Conservation (phyloP, 37 sponge, comb jelly and placozoan species). For the Ianthella basta region DNA sequence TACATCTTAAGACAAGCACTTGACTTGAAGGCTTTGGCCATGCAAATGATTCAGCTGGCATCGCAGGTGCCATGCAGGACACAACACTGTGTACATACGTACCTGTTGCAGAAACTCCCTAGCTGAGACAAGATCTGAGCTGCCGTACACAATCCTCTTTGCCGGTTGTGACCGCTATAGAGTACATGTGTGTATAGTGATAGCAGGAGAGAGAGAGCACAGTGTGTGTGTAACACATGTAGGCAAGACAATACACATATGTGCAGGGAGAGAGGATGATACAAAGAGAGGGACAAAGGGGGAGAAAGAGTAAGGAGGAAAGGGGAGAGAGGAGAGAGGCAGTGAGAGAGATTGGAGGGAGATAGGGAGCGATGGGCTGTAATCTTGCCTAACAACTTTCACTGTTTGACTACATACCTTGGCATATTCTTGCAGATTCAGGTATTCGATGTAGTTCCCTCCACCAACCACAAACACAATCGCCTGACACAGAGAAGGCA, state of each 20-base stretch:
- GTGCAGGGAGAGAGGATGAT: not conserved
- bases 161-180: constrained; percentile 35
- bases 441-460: constrained; percentile 97
- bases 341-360: no score
- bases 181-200: not conserved
- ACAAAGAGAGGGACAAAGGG: not conserved
- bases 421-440: constrained; percentile 85
- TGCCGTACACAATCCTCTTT: constrained; percentile 80
- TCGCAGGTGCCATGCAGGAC: not conserved
- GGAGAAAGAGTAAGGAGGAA: not conserved
- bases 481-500: constrained; percentile 57
- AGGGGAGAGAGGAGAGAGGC: no score
- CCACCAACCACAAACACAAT: constrained; percentile 97
- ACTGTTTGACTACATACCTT: constrained; percentile 18
- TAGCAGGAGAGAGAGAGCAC: no score
- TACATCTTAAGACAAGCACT: no score
- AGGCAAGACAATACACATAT: no score
- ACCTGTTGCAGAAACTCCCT: constrained; percentile 80
- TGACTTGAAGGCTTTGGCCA: no score
- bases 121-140: constrained; percentile 77
- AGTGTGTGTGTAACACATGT: no score
- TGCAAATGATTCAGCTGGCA: not conserved
- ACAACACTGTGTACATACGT: constrained; percentile 1
- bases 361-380: no score
- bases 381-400: no score